Percentiles rank a stretch among this genome's conserved stretches.
phyloP scores from a whole-genome alignment of 2,888 invertebrate genomes.

The Xestia xanthographa region DNA sequence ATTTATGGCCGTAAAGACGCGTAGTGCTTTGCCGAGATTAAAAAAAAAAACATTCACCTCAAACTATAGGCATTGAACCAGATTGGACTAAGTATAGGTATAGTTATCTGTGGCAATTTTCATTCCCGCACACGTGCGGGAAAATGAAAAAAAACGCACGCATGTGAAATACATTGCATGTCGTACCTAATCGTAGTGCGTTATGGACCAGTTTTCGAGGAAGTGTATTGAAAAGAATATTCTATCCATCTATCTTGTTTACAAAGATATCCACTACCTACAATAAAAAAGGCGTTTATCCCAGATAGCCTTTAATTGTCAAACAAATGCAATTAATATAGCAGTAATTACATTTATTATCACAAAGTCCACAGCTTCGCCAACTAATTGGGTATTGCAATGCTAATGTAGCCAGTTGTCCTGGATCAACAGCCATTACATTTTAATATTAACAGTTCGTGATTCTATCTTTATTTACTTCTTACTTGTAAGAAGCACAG shows the following conservation, averaged over 20 bases:
- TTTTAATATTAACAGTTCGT: constrained; percentile 50
- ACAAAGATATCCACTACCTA: constrained; percentile 1
- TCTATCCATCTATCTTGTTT: background rate
- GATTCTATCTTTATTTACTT: constrained; percentile 42
- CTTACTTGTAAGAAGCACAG: constrained; percentile 33
- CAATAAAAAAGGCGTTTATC: background rate
- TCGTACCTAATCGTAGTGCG: too few species aligned
- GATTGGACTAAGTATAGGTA: too few species aligned
- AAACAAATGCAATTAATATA: constrained; percentile 10
- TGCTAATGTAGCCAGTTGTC: constrained; percentile 43
- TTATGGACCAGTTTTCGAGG: too few species aligned
- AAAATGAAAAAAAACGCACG: too few species aligned
- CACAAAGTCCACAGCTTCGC: constrained; percentile 18
- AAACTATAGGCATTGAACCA: too few species aligned
- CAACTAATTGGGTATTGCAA: constrained; percentile 26
- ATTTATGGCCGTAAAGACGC: too few species aligned
- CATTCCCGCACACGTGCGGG: too few species aligned
- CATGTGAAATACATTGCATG: too few species aligned
- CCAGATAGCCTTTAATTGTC: constrained; percentile 14
- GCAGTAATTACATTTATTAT: constrained; percentile 30
- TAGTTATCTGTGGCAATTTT: too few species aligned
- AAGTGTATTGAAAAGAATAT: too few species aligned
- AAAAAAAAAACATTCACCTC: too few species aligned
- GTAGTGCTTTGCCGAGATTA: too few species aligned
- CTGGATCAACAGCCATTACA: constrained; percentile 32